Base-by-base conservation (phyloP, 2,113 vertebrate species). In the Sclerurus mexicanus region DNA sequence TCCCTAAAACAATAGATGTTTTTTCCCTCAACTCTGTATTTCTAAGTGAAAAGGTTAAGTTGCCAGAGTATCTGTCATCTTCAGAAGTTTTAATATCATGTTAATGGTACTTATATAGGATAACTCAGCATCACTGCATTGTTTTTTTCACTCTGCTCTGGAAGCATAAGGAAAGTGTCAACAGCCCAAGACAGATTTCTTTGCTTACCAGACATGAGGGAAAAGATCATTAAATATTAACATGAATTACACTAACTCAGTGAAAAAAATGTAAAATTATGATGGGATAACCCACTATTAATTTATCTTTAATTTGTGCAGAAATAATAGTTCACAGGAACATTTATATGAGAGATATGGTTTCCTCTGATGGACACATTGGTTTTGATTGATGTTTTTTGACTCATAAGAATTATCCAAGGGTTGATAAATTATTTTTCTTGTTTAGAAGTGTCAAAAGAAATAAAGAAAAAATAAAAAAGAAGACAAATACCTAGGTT, bases 211-310 rank as follows among this genome's bases (percentile, higher is more conserved):
- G 40, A n/a, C 25, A 59, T 42, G 12, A 80, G 6, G 35, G 63
- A 79, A 89, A 81, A 27, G 20, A 25, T 25, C 11, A 85, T 83
- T 62, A 93, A 90, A 80, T 90, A 93, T 52, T 91, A 68, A 85
- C 1, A 27, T 37, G 17, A 86, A 55, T 80, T 95, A 85, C 66
- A 56, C 56, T 72, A 87, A 69, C 39, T 72, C 31, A 85, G 4
- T 47, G 63, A 49, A 66, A 66, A 66, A 56, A 53, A 23, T 4
- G 30, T 27, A 53, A 81, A 69, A 39, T 13, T 75, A 31, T 69
- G 17, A 64, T 39, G 40, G 7, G 10, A 66, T 73, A 55, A 18
- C 66, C 11, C 42, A 62, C 40, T 87, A 47, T 47, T 79, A 18
- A 73, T 87, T 87, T 84, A 28, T 60, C 35, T 89, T 72, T 64